Evolutionary conservation across 2,888 invertebrate genomes (phyloP), one percentile per base, ranked within the genome.

Genomic region (Parnassius orleans): DNA sequence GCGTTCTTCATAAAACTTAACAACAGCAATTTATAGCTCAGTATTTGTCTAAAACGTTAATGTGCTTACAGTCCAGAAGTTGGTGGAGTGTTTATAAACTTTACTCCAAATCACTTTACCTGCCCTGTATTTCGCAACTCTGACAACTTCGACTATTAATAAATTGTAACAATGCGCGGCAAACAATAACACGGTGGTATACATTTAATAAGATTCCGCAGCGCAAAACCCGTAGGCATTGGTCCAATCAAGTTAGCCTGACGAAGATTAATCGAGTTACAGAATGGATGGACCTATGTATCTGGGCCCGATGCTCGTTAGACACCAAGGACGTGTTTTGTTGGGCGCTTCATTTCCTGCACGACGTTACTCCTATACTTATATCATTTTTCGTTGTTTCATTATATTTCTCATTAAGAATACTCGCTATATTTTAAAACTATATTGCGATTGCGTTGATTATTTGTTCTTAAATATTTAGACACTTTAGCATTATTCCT

Each of bases 151-250:
- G 78, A 83, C 84, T 83, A 87, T 88, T 84, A 87, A 88, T 87
- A 82, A 82, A 85, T 86, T 85, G 82, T 78, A 83, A 81, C 82
- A 84, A 83, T 81, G 83, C 83, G 80, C 80, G 77, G 74, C 80
- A 80, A 86, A 87, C 88, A 89, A 87, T 86, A 81, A 79, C 70
- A 72, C 65, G 66, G 68, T 72, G 78, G 78, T 79, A 80, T 79
- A 81, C 81, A 84, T 82, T 84, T 80, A 84, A 86, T 84, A 86
- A 83, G 82, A 88, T 86, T 84, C 83, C 80, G 83, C 80, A 84
- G 86, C 86, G 84, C 80, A 80, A 83, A 81, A 83, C 81, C 84
- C 79, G 75, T 77, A 79, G 77, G 79, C 82, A 81, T 80, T 79
- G 79, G 75, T 73, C 76, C 80, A 83, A 85, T 84, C 84, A 79